Evolutionary conservation across 2,797 vertebrate species (phyloP).

Genomic region (Mus caroli): DNA sequence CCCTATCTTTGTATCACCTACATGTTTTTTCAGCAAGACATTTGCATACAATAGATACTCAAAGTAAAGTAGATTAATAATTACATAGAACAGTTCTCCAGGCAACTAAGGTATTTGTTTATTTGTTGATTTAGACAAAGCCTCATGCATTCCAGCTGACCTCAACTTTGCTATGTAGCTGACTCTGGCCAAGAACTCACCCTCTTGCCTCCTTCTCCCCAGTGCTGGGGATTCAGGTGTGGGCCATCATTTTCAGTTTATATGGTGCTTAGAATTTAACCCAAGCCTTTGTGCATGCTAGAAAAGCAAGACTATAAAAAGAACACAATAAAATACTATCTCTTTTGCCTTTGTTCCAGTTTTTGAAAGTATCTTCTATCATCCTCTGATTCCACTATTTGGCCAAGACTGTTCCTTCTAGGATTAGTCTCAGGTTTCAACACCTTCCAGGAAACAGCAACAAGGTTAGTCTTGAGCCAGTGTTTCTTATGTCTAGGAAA

Average conservation of each 20-base stretch:
- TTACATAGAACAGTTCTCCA: background rate
- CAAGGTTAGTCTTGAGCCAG: slow-evolving; percentile 24
- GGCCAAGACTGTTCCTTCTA: background rate
- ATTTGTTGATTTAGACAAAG: background rate
- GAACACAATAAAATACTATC: background rate
- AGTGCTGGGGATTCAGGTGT: background rate
- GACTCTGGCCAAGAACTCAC: background rate
- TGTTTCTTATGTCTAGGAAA: slow-evolving; percentile 57
- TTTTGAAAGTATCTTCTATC: slow-evolving; percentile 49
- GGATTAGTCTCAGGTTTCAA: background rate
- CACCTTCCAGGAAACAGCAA: slow-evolving; percentile 34
- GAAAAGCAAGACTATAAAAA: background rate
- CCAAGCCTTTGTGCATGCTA: background rate
- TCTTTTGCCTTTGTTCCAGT: background rate
- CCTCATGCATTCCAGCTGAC: background rate
- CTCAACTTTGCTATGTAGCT: background rate
- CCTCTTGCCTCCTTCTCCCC: background rate
- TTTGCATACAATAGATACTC: slow-evolving; percentile 5
- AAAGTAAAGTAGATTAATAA: background rate
- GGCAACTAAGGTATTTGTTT: background rate
- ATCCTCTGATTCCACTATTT: slow-evolving; percentile 21
- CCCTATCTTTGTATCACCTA: background rate
- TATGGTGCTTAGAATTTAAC: background rate
- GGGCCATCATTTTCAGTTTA: too few relatives aligned
- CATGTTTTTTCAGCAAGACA: background rate